phyloP scores from a whole-genome alignment of 1,140 invertebrate genomes.

The Caenorhabditis brenneri region DNA sequence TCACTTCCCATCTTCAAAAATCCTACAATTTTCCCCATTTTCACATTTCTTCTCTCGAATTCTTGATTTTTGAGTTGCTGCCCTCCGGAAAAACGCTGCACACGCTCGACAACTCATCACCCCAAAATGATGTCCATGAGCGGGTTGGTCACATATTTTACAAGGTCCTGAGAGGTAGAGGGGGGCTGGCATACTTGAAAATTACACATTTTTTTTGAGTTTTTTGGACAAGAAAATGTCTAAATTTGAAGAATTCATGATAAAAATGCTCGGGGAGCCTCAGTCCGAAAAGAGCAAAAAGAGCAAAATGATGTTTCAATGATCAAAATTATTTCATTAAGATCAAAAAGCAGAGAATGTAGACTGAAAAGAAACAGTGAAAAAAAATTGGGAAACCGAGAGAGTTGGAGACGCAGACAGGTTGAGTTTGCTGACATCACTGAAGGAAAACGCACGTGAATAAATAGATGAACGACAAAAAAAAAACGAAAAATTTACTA shows the following conservation, averaged over 20 bases:
- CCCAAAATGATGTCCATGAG: background rate
- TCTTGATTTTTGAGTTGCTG: background rate
- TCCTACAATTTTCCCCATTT: background rate
- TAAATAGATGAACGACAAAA: too few relatives aligned
- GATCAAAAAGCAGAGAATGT: too few relatives aligned
- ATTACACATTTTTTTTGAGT: background rate
- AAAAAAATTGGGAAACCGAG: too few relatives aligned
- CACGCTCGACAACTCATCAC: background rate
- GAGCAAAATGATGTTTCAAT: background rate
- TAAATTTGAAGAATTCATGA: too few relatives aligned
- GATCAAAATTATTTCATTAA: background rate
- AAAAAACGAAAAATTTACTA: background rate
- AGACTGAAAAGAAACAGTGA: too few relatives aligned
- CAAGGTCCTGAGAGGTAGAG: background rate
- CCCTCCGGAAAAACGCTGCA: background rate
- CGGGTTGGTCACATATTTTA: background rate
- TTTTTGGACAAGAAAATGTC: too few relatives aligned
- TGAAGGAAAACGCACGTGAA: too few relatives aligned
- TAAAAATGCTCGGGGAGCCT: too few relatives aligned
- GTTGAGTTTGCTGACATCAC: too few relatives aligned
- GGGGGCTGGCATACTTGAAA: background rate
- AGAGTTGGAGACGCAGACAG: too few relatives aligned
- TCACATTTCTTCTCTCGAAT: background rate
- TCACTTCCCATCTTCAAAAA: constrained; percentile 6
- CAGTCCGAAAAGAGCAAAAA: background rate